Evolutionary conservation across 2,888 invertebrate species (phyloP), one percentile per base, ranked within the genome.

Genomic region (Sinopyrophorus schimmeli): DNA sequence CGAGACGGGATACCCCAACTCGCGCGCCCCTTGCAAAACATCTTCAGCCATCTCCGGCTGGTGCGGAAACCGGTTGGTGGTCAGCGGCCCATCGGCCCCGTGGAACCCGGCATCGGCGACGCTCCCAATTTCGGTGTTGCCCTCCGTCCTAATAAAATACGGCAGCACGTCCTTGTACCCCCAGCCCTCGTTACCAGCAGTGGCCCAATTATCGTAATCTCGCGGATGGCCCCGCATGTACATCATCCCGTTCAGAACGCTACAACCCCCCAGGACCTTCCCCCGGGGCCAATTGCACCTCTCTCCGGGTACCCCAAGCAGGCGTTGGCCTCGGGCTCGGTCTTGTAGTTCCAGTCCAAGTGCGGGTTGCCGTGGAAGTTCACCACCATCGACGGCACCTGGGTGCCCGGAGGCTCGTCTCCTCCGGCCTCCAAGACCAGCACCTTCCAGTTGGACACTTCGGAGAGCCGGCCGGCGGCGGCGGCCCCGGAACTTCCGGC

Each of bases 191-290:
- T 87, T 88, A 0, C 89, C 89, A 50, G 81, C 78, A 7, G 76
- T 76, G 2, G 79, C 86, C 90, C 90, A 90, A 5, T 80, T 77
- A 64, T 89, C 83, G 71, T 85, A 90, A 72, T 90, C 90, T 1
- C 76, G 78, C 0, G 84, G 78, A 58, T 86, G 83, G 0, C 90
- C 90, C 12, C 90, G 77, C 70, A 86, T 83, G 69, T 90, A 90
- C 82, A 87, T 88, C 90, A 91, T 91, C 1, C 89, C 89, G 65
- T 91, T 88, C 39, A 86, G 80, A 0, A 83, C 84, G 30, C 82
- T 80, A 57, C 80, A 80, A 0, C 89, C 90, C 3, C 89, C 90
- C 62, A 78, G 67, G 3, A 74, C 83, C 67, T 86, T 88, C 1
- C 83, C 89, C 41, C 87, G 76, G 0, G 84, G 81, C 87, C 87